Evolutionary conservation across 2,888 invertebrate genomes (phyloP).

Genomic region (Agonopterix alstromeriana): DNA sequence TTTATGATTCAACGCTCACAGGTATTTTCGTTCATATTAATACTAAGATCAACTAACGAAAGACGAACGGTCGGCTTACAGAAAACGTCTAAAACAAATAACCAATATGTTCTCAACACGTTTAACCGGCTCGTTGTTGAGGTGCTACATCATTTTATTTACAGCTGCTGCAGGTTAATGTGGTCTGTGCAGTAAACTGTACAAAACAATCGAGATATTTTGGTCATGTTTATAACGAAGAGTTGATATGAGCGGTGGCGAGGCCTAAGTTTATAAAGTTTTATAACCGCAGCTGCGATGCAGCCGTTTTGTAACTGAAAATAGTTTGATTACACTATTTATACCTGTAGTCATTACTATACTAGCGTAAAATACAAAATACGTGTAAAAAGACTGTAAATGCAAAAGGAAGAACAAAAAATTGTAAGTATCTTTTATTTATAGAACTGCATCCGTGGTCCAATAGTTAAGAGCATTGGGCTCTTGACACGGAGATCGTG

Average conservation of each 20-base stretch:
- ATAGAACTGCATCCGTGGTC: too few species aligned
- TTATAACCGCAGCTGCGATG: too few species aligned
- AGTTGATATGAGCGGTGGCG: slow-evolving; percentile 17
- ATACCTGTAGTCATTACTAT: too few species aligned
- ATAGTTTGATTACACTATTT: too few species aligned
- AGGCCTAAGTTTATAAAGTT: too few species aligned
- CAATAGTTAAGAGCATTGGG: too few species aligned
- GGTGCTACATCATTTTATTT: slow-evolving; percentile 72
- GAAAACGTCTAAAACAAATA: slow-evolving; percentile 61
- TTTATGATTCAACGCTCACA: slow-evolving; percentile 70
- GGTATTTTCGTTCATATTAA: slow-evolving; percentile 42
- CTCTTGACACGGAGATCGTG: too few species aligned
- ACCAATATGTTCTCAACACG: slow-evolving; percentile 60
- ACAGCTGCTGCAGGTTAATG: slow-evolving; percentile 62
- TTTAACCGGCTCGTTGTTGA: slow-evolving; percentile 56
- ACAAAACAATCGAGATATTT: slow-evolving; percentile 62
- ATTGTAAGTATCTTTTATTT: too few species aligned
- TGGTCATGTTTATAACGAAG: slow-evolving; percentile 40
- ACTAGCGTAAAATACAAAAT: too few species aligned
- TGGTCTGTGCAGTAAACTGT: slow-evolving; percentile 48
- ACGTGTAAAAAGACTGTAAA: too few species aligned
- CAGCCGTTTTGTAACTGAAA: too few species aligned
- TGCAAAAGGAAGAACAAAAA: too few species aligned
- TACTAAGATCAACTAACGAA: slow-evolving; percentile 23
- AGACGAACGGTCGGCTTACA: slow-evolving; percentile 56